A percentile compares a stretch with the other conserved stretches of the same genome.
These are phyloP conservation scores for Ophthalmolycus amberensis DNA, from an alignment of 2,113 vertebrate genomes.

Conservation along the genomic window DNA sequence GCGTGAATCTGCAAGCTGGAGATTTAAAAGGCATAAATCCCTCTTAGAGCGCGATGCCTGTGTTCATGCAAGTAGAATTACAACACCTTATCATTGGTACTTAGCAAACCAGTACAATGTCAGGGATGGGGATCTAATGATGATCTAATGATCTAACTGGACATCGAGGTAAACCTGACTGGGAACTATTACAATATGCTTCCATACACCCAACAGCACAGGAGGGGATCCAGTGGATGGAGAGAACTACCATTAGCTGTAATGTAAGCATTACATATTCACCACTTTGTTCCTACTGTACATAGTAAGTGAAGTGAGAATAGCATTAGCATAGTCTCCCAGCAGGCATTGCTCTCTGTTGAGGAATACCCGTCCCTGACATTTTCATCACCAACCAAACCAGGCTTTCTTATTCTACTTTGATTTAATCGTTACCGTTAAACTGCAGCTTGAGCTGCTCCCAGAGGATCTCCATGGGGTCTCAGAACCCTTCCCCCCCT, in stretches of 20 bases:
- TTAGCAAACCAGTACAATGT: constrained; percentile 33
- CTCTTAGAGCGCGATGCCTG: constrained; percentile 36
- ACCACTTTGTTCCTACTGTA: background rate
- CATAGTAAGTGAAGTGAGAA: background rate
- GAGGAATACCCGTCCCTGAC: constrained; percentile 30
- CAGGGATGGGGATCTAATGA: background rate
- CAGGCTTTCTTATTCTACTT: constrained; percentile 40
- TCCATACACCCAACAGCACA: background rate
- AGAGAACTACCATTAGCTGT: background rate
- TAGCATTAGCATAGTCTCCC: background rate
- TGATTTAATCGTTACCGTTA: constrained; percentile 56
- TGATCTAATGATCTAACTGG: background rate
- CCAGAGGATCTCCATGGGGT: constrained; percentile 44
- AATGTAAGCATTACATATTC: background rate
- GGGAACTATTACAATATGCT: background rate
- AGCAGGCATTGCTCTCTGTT: background rate
- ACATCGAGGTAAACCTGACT: constrained; percentile 1
- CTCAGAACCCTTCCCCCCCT: constrained; percentile 43
- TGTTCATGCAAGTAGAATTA: constrained; percentile 52
- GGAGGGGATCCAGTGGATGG: background rate
- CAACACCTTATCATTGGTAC: constrained; percentile 54
- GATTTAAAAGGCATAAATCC: constrained; percentile 65
- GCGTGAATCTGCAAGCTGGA: constrained; percentile 48
- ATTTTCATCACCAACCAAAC: constrained; percentile 10
- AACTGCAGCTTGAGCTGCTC: constrained; percentile 49